Conservation (phyloP, 2,888 invertebrate species). For the Acanthosepion lycidas region DNA sequence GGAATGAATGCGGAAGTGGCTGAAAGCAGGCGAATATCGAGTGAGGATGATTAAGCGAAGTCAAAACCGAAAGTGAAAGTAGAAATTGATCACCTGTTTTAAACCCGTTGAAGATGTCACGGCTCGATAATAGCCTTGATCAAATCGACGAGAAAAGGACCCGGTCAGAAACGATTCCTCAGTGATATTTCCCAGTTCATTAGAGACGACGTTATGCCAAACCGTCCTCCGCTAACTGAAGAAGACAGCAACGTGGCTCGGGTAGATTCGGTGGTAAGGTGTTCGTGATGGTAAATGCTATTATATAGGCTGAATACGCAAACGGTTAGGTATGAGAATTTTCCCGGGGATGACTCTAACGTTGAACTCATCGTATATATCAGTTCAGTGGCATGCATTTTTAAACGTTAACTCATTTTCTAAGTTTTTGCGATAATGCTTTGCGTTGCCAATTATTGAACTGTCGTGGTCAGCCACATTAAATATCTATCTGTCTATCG, state of each 20-base stretch:
- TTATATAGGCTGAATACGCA: not conserved
- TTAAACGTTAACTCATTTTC: no score
- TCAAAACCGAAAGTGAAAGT: not conserved
- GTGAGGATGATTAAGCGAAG: not conserved
- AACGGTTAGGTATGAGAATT: not conserved
- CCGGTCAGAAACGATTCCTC: not conserved
- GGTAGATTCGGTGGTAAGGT: not conserved
- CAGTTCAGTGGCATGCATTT: no score
- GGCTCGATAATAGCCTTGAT: not conserved
- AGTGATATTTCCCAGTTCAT: not conserved
- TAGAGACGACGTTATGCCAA: constrained; percentile 1
- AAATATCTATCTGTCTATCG: no score
- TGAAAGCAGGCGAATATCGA: not conserved
- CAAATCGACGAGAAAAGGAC: not conserved
- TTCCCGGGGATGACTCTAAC: not conserved
- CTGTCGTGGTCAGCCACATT: no score
- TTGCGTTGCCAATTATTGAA: no score
- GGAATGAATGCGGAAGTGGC: not conserved
- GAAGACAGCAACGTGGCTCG: no score
- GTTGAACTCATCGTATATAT: not conserved
- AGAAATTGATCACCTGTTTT: constrained; percentile 33
- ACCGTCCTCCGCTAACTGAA: not conserved
- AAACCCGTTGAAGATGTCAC: not conserved
- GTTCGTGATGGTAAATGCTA: not conserved
- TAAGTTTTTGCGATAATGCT: no score